Base-by-base conservation (phyloP, 2,888 invertebrate genomes). In the Dicranocentrus wangi region DNA sequence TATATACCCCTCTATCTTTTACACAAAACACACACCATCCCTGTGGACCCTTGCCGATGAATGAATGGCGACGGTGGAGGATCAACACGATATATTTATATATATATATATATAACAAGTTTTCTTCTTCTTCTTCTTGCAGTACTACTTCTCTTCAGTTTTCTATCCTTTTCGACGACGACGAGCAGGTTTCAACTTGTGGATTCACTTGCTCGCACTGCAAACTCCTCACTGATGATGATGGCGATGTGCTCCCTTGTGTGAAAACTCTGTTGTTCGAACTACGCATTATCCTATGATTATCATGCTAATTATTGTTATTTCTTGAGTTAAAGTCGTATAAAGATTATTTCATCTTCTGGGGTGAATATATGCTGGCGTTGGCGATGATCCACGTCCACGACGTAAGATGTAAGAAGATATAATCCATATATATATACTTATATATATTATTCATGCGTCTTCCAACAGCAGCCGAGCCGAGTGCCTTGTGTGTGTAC, bases 231-330 rank as follows among this genome's bases (percentile, higher is more conserved):
- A 60, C 27, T 28, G 53, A 68, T 28, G 27, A 28, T 25, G 17
- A n/a, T 5, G 5, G 47, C 3, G 32, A 27, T 32, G 51, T n/a
- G 19, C 28, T 68, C 51, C 66, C 43, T 17, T 43, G 71, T 71
- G 71, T 72, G 61, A 72, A 72, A 72, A 72, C 15, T 72, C 28
- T 61, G 61, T 72, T 61, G 71, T 61, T 60, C 47, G 25, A n/a
- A 19, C 13, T n/a, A 21, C 25, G 17, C 19, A 55, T 47, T 60
- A 43, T 28, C 19, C 17, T 69, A 21, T 13, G 66, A 13, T 55
- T 42, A 55, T 42, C 39, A 39, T 39, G 23, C 23, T 58, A 60
- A 60, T 58, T 42, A 58, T 58, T 39, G 51, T 53, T 66, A 25
- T 51, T 51, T 51, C 17, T n/a, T 42, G 15, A 17, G 17, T 25